Conservation (phyloP, 2,888 invertebrate genomes). For the Keiferia lycopersicella region DNA sequence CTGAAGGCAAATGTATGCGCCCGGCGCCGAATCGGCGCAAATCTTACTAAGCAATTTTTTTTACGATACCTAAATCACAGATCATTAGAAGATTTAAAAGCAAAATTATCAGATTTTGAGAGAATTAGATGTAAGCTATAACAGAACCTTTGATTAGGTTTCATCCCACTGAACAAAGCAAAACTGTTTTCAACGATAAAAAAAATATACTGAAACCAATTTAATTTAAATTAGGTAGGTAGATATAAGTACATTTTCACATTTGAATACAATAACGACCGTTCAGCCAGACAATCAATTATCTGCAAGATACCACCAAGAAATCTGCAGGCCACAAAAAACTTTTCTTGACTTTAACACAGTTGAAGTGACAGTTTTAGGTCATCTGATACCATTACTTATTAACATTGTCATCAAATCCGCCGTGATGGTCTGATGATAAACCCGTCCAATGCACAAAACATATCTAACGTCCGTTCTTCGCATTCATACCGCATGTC, state of each 20-base stretch:
- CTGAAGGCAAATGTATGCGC: no score
- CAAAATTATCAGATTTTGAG: no score
- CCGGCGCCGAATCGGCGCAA: no score
- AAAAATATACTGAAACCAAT: constrained; percentile 4
- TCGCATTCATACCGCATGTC: no score
- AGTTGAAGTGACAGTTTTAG: constrained; percentile 7
- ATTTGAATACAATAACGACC: constrained; percentile 7
- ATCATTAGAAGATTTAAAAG: no score
- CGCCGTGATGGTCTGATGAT: no score
- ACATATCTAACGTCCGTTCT: no score
- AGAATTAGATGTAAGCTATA: no score
- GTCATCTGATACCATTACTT: constrained; percentile 9
- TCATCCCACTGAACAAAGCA: neutral
- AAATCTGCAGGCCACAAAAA: constrained; percentile 2
- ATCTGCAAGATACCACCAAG: neutral
- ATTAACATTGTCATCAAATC: neutral
- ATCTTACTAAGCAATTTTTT: no score
- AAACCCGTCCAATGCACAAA: constrained; percentile 2
- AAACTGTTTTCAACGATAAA: no score
- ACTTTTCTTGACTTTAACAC: neutral
- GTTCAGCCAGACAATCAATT: neutral
- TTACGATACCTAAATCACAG: no score
- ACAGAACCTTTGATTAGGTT: no score
- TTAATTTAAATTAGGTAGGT: neutral
- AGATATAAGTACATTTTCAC: constrained; percentile 8